Evolutionary conservation across 1,140 invertebrate genomes (phyloP).

Genomic region (Heliconius congener): DNA sequence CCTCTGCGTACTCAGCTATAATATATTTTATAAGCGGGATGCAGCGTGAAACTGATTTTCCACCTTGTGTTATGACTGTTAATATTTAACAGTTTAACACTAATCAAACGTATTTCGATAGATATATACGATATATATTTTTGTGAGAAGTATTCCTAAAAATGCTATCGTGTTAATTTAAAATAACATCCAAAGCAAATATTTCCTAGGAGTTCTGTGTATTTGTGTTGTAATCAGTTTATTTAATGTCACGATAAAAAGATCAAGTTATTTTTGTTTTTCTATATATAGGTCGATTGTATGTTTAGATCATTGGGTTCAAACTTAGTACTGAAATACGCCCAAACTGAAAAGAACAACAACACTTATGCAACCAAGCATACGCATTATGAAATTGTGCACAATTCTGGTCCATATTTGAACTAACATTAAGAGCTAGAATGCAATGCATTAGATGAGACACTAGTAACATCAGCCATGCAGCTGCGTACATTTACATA

Average conservation of each 20-base stretch:
- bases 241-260: slow-evolving; percentile 20
- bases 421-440: slow-evolving; percentile 37
- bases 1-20: no score
- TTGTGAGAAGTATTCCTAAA: no score
- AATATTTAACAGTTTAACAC: no score
- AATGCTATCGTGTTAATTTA: no score
- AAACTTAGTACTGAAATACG: slow-evolving; percentile 47
- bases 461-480: slow-evolving; percentile 32
- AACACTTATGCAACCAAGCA: slow-evolving; percentile 65
- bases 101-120: no score
- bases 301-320: slow-evolving; percentile 23
- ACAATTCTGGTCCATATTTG: slow-evolving; percentile 43
- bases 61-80: no score
- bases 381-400: slow-evolving; percentile 46
- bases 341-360: slow-evolving; percentile 58
- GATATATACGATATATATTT: neutral
- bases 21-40: neutral
- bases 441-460: slow-evolving; percentile 29
- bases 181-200: neutral
- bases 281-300: slow-evolving; percentile 36
- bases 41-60: neutral
- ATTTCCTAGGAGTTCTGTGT: neutral
- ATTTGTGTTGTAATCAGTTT: slow-evolving; percentile 17
- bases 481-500: slow-evolving; percentile 69
- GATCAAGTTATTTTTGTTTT: slow-evolving; percentile 19